phyloP scores from a whole-genome alignment of 1,140 invertebrate species.

The Papilio polyxenes region DNA sequence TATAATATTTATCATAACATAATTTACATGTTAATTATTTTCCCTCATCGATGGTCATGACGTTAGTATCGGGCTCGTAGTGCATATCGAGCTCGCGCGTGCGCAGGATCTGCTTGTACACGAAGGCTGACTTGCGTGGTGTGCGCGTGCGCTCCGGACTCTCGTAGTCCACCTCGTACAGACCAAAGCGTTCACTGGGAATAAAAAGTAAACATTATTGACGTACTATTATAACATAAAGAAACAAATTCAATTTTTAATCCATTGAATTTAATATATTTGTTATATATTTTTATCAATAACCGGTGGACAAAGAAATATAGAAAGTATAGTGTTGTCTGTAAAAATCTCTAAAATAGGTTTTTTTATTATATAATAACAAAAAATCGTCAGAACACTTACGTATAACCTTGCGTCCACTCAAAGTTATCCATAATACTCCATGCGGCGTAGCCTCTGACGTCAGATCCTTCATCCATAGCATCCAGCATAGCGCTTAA shows the following conservation, averaged over 20 bases:
- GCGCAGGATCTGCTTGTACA: conserved; percentile 80
- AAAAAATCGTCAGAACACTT: conserved; percentile 32
- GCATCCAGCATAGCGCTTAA: conserved; percentile 60
- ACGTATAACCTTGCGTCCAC: conserved; percentile 77
- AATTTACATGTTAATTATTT: not conserved
- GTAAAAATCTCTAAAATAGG: too few relatives aligned
- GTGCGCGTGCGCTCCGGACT: conserved; percentile 80
- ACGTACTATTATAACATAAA: too few relatives aligned
- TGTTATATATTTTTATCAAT: too few relatives aligned
- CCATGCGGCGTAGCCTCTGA: conserved; percentile 83
- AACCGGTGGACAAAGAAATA: too few relatives aligned
- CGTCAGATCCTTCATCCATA: conserved; percentile 63
- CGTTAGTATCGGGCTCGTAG: conserved; percentile 60
- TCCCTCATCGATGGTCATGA: not conserved
- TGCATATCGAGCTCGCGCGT: conserved; percentile 71
- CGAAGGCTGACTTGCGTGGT: conserved; percentile 84
- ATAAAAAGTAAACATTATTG: too few relatives aligned
- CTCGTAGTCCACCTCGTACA: conserved; percentile 86
- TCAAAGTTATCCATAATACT: conserved; percentile 85
- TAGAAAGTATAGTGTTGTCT: too few relatives aligned
- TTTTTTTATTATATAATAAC: too few relatives aligned
- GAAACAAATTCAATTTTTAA: too few relatives aligned
- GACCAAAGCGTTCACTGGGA: conserved; percentile 84
- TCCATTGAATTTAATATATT: too few relatives aligned
- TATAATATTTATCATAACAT: too few relatives aligned